Evolutionary conservation across 2,888 invertebrate species (phyloP).

Genomic region (Dexiosoma caninum): DNA sequence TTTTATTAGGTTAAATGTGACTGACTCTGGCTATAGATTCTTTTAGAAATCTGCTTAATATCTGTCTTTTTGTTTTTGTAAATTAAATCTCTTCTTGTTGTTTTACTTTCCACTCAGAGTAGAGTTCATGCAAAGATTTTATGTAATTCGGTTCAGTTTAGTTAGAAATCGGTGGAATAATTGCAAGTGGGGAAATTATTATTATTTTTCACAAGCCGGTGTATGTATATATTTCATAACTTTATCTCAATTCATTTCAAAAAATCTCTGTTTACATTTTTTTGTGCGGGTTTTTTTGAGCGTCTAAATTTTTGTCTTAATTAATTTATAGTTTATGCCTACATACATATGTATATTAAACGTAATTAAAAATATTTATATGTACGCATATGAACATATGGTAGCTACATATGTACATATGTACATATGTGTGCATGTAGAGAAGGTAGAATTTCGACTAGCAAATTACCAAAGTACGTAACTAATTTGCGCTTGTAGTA

Average conservation of each 20-base stretch:
- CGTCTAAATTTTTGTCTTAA: neutral
- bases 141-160: slow-evolving; percentile 17
- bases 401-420: neutral
- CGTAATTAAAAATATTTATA: too few relatives aligned
- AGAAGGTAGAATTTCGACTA: too few relatives aligned
- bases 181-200: slow-evolving; percentile 49
- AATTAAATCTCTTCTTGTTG: slow-evolving; percentile 48
- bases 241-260: slow-evolving; percentile 40
- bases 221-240: neutral
- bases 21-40: slow-evolving; percentile 35
- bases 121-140: slow-evolving; percentile 19
- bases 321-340: neutral
- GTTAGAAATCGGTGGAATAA: slow-evolving; percentile 39
- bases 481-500: neutral
- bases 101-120: slow-evolving; percentile 32
- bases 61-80: slow-evolving; percentile 8
- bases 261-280: slow-evolving; percentile 53
- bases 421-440: neutral
- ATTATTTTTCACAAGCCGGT: slow-evolving; percentile 33
- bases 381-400: too few relatives aligned
- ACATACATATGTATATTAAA: neutral
- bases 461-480: too few relatives aligned
- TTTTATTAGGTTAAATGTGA: slow-evolving; percentile 52
- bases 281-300: neutral
- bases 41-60: slow-evolving; percentile 46